Base-by-base conservation (phyloP, 2,113 vertebrate genomes). In the Mesoclemmys tuberculata region DNA sequence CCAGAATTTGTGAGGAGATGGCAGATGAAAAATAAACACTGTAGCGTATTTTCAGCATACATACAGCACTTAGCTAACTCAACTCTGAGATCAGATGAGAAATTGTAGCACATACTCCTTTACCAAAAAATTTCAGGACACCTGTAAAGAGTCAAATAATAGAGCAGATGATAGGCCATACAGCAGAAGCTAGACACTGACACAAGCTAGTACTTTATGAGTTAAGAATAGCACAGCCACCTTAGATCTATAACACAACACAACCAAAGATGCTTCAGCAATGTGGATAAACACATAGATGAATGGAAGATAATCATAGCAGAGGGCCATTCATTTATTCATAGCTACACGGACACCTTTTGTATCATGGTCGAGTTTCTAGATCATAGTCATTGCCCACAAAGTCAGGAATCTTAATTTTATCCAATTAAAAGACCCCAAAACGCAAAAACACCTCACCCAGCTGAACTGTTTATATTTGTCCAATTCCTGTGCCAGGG, bases 81-180 rank as follows among this genome's bases (percentile, higher is more conserved):
- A 55, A 4, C 22, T 35, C 19, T 4, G 44, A 7, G 26, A 51
- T 21, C 79, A 56, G 16, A 27, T 19, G 84, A 41, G 46, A 41
- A 27, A 80, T 2, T n/a, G 38, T 3, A 77, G 4, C 5, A 52
- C 0, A 2, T 16, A 8, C 8, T 58, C 79, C 4, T 26, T 12
- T 16, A 75, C 19, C 27, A 83, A 41, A 41, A n/a, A 26, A 82
- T 27, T 0, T 16, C 4, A 88, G 74, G 22, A 55, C 2, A 79
- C 31, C 2, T 38, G 16, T n/a, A 18, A 85, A 61, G 2, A 58
- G 51, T 4, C 6, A 48, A 82, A 78, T 0, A 2, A 19, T 46
- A n/a, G 31, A 74, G 79, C 83, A 1, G 54, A 4, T 3, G 19
- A 85, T 87, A 22, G 29, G n/a, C 29, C 24, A n/a, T 0, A 0